Conservation (phyloP, 30 jellyfish, hydroid and myxozoan species). For the Cassiopea xamachana region DNA sequence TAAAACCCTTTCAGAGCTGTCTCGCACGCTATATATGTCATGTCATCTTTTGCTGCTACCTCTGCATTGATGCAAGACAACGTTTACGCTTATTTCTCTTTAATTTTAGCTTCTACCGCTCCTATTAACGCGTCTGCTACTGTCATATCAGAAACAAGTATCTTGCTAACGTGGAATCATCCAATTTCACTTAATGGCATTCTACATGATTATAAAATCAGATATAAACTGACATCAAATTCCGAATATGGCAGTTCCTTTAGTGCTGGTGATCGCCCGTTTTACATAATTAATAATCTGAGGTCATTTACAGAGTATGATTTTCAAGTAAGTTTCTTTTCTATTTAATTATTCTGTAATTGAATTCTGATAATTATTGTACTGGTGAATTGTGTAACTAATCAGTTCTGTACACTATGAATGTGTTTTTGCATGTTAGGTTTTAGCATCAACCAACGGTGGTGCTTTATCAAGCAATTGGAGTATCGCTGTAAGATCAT, state of each 20-base stretch:
- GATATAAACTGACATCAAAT: not conserved
- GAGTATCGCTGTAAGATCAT: too few species aligned
- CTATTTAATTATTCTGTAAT: too few species aligned
- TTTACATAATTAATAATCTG: not conserved
- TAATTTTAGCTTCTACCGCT: not conserved
- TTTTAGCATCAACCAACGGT: too few species aligned
- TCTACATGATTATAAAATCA: not conserved
- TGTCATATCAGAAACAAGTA: not conserved
- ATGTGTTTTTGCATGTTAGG: too few species aligned
- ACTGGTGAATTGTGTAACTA: too few species aligned
- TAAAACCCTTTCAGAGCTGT: too few species aligned
- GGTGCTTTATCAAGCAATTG: too few species aligned
- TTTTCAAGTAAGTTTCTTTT: not conserved
- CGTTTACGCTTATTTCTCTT: not conserved
- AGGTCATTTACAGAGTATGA: not conserved
- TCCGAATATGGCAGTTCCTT: not conserved
- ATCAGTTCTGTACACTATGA: too few species aligned
- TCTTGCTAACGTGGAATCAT: not conserved
- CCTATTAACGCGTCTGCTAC: not conserved
- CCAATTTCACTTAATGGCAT: not conserved
- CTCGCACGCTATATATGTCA: too few species aligned
- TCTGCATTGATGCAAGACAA: too few species aligned
- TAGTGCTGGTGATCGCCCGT: not conserved
- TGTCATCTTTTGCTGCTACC: too few species aligned
- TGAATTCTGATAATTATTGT: too few species aligned